phyloP scores from a whole-genome alignment of 1,140 invertebrate genomes.

The Camponotus vicinus region DNA sequence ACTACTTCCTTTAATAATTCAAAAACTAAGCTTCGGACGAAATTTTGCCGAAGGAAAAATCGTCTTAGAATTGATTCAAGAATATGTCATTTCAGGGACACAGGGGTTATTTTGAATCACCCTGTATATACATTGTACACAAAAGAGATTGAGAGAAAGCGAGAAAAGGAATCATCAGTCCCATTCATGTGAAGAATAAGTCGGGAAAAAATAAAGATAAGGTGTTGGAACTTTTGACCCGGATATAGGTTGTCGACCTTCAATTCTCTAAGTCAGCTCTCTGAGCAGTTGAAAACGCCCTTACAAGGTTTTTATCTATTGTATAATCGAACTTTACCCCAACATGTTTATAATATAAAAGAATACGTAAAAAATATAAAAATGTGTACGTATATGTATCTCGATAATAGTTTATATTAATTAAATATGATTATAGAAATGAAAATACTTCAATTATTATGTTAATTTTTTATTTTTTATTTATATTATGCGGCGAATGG shows the following conservation, averaged over 20 bases:
- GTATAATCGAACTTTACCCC: background rate
- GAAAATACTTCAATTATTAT: background rate
- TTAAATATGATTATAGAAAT: background rate
- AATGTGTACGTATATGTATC: background rate
- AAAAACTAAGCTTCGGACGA: too few relatives aligned
- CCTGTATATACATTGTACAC: background rate
- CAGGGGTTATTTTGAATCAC: too few relatives aligned
- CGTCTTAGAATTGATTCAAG: too few relatives aligned
- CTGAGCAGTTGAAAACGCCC: background rate
- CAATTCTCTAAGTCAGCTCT: background rate
- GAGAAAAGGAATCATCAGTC: background rate
- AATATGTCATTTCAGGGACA: too few relatives aligned
- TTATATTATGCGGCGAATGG: background rate
- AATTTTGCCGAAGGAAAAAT: too few relatives aligned
- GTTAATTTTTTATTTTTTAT: background rate
- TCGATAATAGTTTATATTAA: background rate
- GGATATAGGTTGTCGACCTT: conserved; percentile 36
- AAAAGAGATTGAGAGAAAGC: conserved; percentile 20
- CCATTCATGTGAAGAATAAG: background rate
- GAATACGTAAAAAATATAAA: background rate
- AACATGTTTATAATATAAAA: background rate
- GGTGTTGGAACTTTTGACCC: background rate
- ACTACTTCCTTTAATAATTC: too few relatives aligned
- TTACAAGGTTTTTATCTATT: background rate
- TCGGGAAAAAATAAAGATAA: conserved; percentile 24